A percentile compares a stretch with the other conserved stretches of the same genome.
Conservation (phyloP, 1,140 invertebrate genomes). For the Octopus bimaculoides region DNA sequence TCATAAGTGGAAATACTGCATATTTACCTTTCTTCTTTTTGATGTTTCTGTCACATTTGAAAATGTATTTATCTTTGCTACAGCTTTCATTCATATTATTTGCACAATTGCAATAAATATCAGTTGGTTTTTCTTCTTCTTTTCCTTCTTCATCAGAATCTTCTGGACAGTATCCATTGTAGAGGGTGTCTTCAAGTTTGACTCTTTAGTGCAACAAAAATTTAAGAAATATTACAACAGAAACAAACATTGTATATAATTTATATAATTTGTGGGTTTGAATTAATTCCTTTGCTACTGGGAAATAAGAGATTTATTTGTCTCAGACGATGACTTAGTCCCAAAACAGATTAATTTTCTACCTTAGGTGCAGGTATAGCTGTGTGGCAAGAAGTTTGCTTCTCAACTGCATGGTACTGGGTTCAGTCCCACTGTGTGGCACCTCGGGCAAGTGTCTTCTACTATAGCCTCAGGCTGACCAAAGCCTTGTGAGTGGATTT, state of each 20-base stretch:
- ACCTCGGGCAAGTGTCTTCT: no score
- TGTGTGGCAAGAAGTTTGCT: no score
- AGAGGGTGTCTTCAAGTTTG: constrained; percentile 22
- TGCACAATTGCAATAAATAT: constrained; percentile 26
- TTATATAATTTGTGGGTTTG: neutral
- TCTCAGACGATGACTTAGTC: no score
- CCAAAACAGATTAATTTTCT: no score
- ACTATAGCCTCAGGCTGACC: no score
- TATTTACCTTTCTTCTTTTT: neutral
- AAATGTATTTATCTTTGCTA: neutral
- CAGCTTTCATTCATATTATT: neutral
- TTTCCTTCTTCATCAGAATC: neutral
- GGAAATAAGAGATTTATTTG: no score
- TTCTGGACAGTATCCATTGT: constrained; percentile 24
- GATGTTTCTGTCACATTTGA: neutral
- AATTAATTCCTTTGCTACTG: no score
- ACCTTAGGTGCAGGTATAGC: no score
- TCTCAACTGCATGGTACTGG: no score
- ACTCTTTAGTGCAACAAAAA: constrained; percentile 18
- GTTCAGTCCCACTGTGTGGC: no score
- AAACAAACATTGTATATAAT: neutral
- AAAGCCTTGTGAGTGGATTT: no score
- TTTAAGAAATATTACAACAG: neutral
- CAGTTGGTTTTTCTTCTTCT: neutral
- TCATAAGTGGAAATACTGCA: neutral